These are phyloP conservation scores for Scaptodrosophila lebanonensis DNA, from an alignment of 1,140 invertebrate genomes.

Conservation along the genomic window DNA sequence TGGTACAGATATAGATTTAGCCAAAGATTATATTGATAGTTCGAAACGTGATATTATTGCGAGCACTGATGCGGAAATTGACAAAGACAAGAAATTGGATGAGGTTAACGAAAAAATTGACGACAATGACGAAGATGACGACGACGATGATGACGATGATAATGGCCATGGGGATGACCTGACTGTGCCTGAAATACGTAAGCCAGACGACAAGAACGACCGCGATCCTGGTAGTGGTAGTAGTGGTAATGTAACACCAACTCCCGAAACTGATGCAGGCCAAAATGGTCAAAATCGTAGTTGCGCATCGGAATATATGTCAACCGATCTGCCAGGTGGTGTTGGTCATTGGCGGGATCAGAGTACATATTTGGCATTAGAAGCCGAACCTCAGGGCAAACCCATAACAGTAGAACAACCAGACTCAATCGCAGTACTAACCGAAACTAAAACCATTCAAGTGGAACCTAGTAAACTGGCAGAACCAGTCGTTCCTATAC, in stretches of 20 bases:
- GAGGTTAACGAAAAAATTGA: conserved; percentile 42
- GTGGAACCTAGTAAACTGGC: conserved; percentile 22
- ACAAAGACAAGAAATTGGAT: conserved; percentile 66
- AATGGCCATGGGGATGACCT: conserved; percentile 71
- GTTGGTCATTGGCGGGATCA: conserved; percentile 89
- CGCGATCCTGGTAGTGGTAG: conserved; percentile 81
- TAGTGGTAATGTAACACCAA: conserved; percentile 80
- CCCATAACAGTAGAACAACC: conserved; percentile 26
- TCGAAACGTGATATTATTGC: conserved; percentile 40
- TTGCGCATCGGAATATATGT: conserved; percentile 82
- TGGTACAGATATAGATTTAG: conserved; percentile 34
- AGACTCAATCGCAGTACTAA: conserved; percentile 39
- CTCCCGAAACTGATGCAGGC: conserved; percentile 71
- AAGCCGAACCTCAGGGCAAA: conserved; percentile 55
- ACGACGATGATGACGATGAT: conserved; percentile 67
- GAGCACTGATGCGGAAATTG: conserved; percentile 35
- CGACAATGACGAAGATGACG: conserved; percentile 77
- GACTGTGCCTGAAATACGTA: conserved; percentile 73
- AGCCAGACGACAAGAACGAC: conserved; percentile 78
- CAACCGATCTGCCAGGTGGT: conserved; percentile 86
- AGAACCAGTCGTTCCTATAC: conserved; percentile 11
- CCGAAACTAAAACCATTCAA: conserved; percentile 45
- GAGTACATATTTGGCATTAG: conserved; percentile 84
- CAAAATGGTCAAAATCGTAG: conserved; percentile 70
- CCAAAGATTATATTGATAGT: conserved; percentile 29